Evolutionary conservation across 1,140 invertebrate species (phyloP).

Genomic region (Eupristina koningsbergeri): DNA sequence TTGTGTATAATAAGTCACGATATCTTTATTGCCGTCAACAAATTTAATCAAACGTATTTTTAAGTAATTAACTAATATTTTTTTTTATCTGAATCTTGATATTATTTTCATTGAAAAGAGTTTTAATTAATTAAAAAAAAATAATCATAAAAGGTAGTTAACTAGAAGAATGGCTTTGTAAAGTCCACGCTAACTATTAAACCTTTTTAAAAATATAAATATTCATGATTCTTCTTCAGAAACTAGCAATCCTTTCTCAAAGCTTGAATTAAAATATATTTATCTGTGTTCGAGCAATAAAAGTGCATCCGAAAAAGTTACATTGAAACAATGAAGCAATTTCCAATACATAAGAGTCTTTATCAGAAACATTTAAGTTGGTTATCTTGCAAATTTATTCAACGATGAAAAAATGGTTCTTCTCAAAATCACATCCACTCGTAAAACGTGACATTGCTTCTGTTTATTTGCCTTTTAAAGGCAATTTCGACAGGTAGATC

Average conservation of each 20-base stretch:
- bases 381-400: not conserved
- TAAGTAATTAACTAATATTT: no score
- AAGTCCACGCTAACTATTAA: no score
- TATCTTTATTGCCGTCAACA: not conserved
- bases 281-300: not conserved
- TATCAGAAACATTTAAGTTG: no score
- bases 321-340: not conserved
- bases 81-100: no score
- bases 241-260: not conserved
- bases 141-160: no score
- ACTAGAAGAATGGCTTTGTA: no score
- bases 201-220: no score
- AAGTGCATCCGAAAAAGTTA: not conserved
- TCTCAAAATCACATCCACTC: conserved; percentile 8
- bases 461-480: conserved; percentile 31
- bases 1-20: not conserved
- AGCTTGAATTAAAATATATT: not conserved
- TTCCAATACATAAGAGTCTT: not conserved
- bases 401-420: not conserved
- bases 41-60: no score
- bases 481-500: conserved; percentile 11
- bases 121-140: no score
- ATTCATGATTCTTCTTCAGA: not conserved
- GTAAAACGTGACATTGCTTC: conserved; percentile 29
- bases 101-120: no score